phyloP scores from a whole-genome alignment of 2,113 vertebrate genomes.

The Pomatostomus ruficeps region DNA sequence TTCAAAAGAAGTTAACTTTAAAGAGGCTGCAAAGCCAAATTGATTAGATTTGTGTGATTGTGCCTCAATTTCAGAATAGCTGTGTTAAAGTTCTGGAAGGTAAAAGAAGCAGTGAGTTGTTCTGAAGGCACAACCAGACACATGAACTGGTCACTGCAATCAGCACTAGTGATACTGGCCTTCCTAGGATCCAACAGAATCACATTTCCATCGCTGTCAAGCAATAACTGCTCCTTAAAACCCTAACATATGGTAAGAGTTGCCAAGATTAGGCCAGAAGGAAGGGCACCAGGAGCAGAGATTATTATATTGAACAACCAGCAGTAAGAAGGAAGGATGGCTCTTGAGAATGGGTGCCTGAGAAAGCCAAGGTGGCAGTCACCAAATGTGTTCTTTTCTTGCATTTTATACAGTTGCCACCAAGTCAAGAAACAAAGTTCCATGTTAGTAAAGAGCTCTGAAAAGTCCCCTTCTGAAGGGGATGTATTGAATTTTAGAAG shows the following conservation, averaged over 20 bases:
- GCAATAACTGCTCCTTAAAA: not conserved
- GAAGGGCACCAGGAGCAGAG: not conserved
- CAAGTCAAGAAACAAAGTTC: not conserved
- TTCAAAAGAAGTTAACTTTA: not conserved
- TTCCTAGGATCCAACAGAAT: not conserved
- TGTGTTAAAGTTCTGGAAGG: not conserved
- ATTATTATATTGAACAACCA: not conserved
- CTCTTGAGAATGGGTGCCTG: not conserved
- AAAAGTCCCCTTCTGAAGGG: not conserved
- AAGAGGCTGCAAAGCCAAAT: not conserved
- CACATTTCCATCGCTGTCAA: not conserved
- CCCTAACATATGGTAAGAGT: not conserved
- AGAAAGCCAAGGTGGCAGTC: not conserved
- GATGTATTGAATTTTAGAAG: not conserved
- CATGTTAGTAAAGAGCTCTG: not conserved
- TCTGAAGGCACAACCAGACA: not conserved
- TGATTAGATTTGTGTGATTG: not conserved
- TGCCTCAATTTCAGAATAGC: not conserved
- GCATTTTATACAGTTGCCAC: not conserved
- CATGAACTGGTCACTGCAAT: fast-evolving
- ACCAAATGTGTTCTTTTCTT: not conserved
- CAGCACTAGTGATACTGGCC: not conserved
- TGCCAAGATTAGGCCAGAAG: not conserved
- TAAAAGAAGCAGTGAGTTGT: not conserved
- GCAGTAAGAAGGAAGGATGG: not conserved